Evolutionary conservation across 2,888 invertebrate genomes (phyloP).

Genomic region (Coelinius sp.): DNA sequence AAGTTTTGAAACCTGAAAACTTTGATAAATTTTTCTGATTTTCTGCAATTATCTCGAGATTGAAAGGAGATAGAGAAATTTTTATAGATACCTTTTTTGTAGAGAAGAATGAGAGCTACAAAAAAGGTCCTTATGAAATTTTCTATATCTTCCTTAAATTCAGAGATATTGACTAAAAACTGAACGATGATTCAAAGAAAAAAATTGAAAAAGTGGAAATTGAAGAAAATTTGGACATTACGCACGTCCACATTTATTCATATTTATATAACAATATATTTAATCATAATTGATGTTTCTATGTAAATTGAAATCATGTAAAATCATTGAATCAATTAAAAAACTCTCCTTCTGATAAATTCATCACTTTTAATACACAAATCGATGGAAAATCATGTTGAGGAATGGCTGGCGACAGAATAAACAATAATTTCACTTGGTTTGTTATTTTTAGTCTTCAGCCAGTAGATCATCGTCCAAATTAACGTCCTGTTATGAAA

Average conservation of each 20-base stretch:
- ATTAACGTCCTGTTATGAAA: conserved; percentile 78
- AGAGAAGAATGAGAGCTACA: too few relatives aligned
- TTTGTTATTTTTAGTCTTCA: conserved; percentile 70
- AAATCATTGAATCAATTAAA: conserved; percentile 10
- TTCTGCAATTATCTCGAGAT: too few relatives aligned
- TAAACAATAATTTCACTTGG: conserved; percentile 18
- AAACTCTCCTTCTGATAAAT: conserved; percentile 4
- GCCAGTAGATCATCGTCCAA: conserved; percentile 81
- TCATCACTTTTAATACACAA: conserved; percentile 44
- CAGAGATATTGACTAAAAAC: too few relatives aligned
- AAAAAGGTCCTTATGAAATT: too few relatives aligned
- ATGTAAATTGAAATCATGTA: conserved; percentile 29
- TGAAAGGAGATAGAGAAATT: too few relatives aligned
- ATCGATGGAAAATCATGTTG: conserved; percentile 44
- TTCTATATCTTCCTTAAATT: too few relatives aligned
- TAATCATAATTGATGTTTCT: conserved; percentile 31
- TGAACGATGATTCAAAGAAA: too few relatives aligned
- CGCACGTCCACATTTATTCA: conserved; percentile 41
- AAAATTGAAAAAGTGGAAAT: conserved; percentile 23
- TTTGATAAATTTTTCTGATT: too few relatives aligned
- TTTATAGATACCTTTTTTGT: too few relatives aligned
- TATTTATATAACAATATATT: conserved; percentile 50
- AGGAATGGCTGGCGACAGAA: conserved; percentile 44
- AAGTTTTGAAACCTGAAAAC: too few relatives aligned
- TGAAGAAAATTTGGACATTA: conserved; percentile 35